These are phyloP conservation scores for Epinephelus fuscoguttatus DNA, from an alignment of 2,113 vertebrate species.

Conservation along the genomic window DNA sequence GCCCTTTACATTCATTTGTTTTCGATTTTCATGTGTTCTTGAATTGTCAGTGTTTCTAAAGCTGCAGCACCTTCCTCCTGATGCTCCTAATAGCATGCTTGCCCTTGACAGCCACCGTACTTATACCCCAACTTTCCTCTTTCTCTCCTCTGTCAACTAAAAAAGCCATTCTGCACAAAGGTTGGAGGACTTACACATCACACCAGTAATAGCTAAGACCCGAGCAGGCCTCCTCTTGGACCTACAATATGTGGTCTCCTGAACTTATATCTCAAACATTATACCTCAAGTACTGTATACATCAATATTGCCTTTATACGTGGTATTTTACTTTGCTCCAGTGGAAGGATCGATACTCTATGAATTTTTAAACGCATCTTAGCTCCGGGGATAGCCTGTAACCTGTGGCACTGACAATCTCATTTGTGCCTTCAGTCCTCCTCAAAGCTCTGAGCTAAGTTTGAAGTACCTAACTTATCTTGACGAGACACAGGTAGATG, in stretches of 20 bases:
- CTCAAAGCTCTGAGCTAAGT: conserved; percentile 38
- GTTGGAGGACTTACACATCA: conserved; percentile 19
- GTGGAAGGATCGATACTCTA: conserved; percentile 83
- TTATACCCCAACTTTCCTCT: neutral
- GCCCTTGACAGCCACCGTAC: no score
- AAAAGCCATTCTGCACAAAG: neutral
- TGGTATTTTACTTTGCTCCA: conserved; percentile 77
- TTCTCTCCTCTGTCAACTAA: neutral
- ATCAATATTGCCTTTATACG: conserved; percentile 77
- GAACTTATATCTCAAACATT: conserved; percentile 64
- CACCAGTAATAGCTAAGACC: conserved; percentile 22
- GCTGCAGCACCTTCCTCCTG: no score
- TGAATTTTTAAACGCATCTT: conserved; percentile 83
- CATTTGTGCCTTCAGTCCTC: conserved; percentile 64
- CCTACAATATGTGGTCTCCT: conserved; percentile 30
- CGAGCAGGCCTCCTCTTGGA: conserved; percentile 19
- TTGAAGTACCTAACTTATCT: conserved; percentile 55
- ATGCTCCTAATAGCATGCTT: no score
- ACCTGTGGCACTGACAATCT: conserved; percentile 64
- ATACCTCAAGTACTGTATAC: conserved; percentile 58
- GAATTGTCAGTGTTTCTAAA: no score
- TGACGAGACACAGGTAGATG: conserved; percentile 24
- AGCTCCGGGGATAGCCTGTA: conserved; percentile 57
- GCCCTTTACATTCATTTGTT: no score
- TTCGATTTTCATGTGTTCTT: no score